Base-by-base conservation (phyloP, 2,888 invertebrate species). In the Nycteola revayana region DNA sequence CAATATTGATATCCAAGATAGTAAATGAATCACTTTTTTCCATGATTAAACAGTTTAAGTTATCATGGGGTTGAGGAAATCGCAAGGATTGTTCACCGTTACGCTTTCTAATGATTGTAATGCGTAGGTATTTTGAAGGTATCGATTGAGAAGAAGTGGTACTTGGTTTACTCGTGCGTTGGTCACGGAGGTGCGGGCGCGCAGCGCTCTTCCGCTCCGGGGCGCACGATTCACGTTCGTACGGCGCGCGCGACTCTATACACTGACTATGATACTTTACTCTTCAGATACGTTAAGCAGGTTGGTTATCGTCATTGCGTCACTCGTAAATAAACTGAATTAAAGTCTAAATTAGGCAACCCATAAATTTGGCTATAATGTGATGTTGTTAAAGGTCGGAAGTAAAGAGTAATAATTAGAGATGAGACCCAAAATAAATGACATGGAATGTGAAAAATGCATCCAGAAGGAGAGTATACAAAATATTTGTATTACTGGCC, bases 21-120 rank as follows among this genome's bases (percentile, higher is more conserved):
- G 81, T 70, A 48, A 80, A 84, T n/a, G 81, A 67, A 31, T 75
- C 74, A 63, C 66, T 70, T 43, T 73, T 74, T 53, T 81, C 76
- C 82, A 83, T 83, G 34, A 42, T 63, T 23, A 34, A 28, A 25
- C 8, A 20, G 8, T 21, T 33, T 9, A 7, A 6, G 7, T 14
- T 32, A 10, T 18, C 6, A 11, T 17, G 21, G 9, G 7, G 34
- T 10, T 9, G 3, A 31, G 10, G 33, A 43, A 47, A 40, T 27
- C 33, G 41, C 30, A 43, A 31, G 41, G 36, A 35, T 29, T 27
- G 28, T 36, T 44, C 28, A 47, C 32, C 21, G 21, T n/a, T 5
- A 21, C 21, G 21, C 21, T 3, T 21, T n/a, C 21, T 7, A 21
- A 21, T 7, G 7, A 21, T n/a, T n/a, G 7, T 21, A n/a, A 7